Evolutionary conservation across 2,888 invertebrate species (phyloP).

Genomic region (Parasteatoda lunata): DNA sequence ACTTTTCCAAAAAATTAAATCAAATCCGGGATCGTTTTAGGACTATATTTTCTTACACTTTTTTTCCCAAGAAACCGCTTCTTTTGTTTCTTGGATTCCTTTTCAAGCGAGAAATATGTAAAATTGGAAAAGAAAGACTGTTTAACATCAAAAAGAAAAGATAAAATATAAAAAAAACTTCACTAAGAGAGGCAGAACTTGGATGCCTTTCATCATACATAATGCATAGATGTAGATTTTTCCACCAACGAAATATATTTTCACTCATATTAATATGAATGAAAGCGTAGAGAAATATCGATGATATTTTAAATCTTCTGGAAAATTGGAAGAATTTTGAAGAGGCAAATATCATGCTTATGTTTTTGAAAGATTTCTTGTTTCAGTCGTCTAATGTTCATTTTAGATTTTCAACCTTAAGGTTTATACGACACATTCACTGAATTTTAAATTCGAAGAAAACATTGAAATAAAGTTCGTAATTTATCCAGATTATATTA

Average conservation of each 20-base stretch:
- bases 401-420: too few species aligned
- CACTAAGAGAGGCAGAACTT: neutral
- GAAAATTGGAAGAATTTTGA: constrained; percentile 32
- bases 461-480: too few species aligned
- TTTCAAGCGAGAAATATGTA: constrained; percentile 47
- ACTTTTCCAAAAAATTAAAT: constrained; percentile 16
- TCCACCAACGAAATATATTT: constrained; percentile 18
- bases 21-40: neutral
- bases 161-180: neutral
- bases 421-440: too few species aligned
- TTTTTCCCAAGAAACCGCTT: constrained; percentile 1
- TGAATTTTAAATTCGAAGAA: too few species aligned
- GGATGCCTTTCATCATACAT: constrained; percentile 37
- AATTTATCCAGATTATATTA: too few species aligned
- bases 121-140: constrained; percentile 27
- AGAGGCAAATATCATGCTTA: neutral
- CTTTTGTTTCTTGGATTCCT: constrained; percentile 10
- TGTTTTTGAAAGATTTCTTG: too few species aligned
- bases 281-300: constrained; percentile 41
- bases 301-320: neutral
- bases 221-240: constrained; percentile 44
- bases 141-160: constrained; percentile 28
- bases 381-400: too few species aligned
- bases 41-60: neutral
- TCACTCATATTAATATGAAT: constrained; percentile 50